Evolutionary conservation across 1,140 invertebrate species (phyloP).

Genomic region (Temnothorax curvispinosus): DNA sequence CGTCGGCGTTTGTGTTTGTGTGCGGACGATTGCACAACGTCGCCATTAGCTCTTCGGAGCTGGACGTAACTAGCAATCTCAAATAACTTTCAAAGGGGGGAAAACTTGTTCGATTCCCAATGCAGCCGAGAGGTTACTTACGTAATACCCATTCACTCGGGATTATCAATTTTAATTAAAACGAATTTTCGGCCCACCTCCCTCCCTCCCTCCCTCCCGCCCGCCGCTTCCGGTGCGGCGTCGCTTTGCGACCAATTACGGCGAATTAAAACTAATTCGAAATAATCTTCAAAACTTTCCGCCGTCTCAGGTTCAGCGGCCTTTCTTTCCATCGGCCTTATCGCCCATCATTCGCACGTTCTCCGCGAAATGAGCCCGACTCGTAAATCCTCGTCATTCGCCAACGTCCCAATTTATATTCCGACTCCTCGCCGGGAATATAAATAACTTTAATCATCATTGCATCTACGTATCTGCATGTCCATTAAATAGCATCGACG

Average conservation of each 20-base stretch:
- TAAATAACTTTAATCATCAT: slow-evolving; percentile 57
- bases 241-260: background rate
- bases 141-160: slow-evolving; percentile 20
- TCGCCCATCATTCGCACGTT: slow-evolving; percentile 15
- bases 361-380: slow-evolving; percentile 10
- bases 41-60: background rate
- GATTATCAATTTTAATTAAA: slow-evolving; percentile 46
- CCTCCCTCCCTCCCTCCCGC: background rate
- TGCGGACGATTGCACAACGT: slow-evolving; percentile 1
- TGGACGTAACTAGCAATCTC: background rate
- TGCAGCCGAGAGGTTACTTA: background rate
- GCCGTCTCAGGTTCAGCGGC: background rate
- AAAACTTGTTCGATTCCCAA: slow-evolving; percentile 1
- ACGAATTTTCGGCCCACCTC: background rate
- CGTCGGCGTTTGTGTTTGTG: background rate
- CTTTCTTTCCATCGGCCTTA: background rate
- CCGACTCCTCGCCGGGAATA: slow-evolving; percentile 35
- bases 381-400: slow-evolving; percentile 32
- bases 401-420: slow-evolving; percentile 36
- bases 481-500: slow-evolving; percentile 45
- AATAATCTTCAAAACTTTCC: slow-evolving; percentile 40
- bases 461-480: slow-evolving; percentile 24
- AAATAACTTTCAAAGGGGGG: background rate
- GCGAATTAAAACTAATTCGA: slow-evolving; percentile 38
- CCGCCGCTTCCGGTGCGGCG: background rate